Evolutionary conservation across 2,113 vertebrate genomes (phyloP), one percentile per base, ranked within the genome.

Genomic region (Nicator chloris): DNA sequence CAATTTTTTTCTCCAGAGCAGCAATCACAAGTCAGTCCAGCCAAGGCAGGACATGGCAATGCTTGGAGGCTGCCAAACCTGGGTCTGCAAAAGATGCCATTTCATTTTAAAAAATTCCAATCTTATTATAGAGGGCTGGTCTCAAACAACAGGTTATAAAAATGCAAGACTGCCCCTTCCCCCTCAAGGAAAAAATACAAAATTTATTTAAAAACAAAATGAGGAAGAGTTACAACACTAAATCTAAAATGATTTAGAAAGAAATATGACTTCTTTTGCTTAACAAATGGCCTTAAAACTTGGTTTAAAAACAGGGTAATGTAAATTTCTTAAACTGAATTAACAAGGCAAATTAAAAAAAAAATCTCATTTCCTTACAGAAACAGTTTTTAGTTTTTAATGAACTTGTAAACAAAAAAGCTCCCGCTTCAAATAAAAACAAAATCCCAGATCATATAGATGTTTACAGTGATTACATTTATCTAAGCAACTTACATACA

Each of bases 401-500:
- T 98, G 98, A 98, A 98, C 97, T 98, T 98, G 98, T 98, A 98
- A 98, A 98, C 98, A 98, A 98, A 98, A 98, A 98, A 98, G 97
- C 96, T 98, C 97, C 98, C 97, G 96, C 98, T 98, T 98, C 96
- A 98, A 98, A 98, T 97, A 98, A 98, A 98, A 98, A 98, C 97
- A 98, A 97, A 98, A 98, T 97, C 97, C 97, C 98, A 98, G 98
- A 97, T 98, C 97, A 98, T 98, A 98, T 98, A 98, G 97, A 98
- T 98, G 98, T 98, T 98, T 99, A 98, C 98, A 98, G 98, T 98
- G 98, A 98, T 98, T 98, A 98, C 98, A 98, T 98, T 98, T 98
- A 98, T 98, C 98, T 98, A 99, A 98, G 98, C 98, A 98, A 98
- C 98, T 98, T 98, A 98, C 98, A 98, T 98, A 99, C 98, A 99